Evolutionary conservation across 2,888 invertebrate species (phyloP).

Genomic region (Eledone cirrhosa): DNA sequence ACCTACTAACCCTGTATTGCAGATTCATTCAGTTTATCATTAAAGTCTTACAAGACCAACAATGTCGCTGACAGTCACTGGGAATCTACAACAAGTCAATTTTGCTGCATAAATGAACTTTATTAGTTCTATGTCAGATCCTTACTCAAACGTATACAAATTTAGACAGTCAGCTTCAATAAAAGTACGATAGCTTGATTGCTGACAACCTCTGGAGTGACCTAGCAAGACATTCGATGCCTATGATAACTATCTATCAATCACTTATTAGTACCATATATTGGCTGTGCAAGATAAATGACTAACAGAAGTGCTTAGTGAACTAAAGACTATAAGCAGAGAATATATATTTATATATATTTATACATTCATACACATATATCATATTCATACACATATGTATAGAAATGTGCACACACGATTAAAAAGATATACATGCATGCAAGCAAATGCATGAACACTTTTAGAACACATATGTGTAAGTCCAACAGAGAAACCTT

Average conservation of each 20-base stretch:
- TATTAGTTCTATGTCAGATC: conserved; percentile 26
- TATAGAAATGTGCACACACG: not conserved
- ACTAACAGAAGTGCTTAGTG: conserved; percentile 25
- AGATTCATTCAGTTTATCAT: conserved; percentile 27
- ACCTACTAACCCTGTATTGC: not conserved
- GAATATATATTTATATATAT: not conserved
- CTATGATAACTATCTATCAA: conserved; percentile 26
- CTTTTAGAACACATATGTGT: not conserved
- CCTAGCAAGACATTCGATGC: conserved; percentile 26
- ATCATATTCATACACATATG: not conserved
- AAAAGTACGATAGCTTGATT: conserved; percentile 23
- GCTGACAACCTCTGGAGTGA: conserved; percentile 28
- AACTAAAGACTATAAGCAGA: not conserved
- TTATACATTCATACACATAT: not conserved
- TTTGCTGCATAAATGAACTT: conserved; percentile 28
- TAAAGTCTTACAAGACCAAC: conserved; percentile 25
- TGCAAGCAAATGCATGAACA: not conserved
- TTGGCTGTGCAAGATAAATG: conserved; percentile 28
- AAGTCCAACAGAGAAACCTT: too few species aligned
- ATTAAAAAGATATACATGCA: not conserved
- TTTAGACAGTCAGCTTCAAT: conserved; percentile 28
- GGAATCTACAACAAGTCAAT: conserved; percentile 25
- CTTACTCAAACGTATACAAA: conserved; percentile 26
- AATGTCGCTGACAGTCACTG: conserved; percentile 25
- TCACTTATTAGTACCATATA: conserved; percentile 28